These are phyloP conservation scores for Crioceris asparagi DNA, from an alignment of 2,888 invertebrate genomes.

Conservation along the genomic window DNA sequence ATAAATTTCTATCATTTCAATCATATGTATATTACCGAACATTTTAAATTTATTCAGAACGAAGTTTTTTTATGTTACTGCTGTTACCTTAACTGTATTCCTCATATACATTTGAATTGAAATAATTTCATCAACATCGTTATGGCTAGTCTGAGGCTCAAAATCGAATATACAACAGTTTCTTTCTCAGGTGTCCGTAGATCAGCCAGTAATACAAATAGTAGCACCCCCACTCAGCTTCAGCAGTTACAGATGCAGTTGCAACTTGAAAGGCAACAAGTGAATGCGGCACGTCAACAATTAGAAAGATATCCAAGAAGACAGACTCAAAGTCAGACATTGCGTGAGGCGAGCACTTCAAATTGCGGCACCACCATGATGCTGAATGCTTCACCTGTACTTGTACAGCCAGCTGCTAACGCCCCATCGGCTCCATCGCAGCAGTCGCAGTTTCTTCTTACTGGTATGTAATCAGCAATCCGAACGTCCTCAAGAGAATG, in stretches of 20 bases:
- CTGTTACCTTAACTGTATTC: too few relatives aligned
- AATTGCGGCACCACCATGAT: conserved; percentile 29
- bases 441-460: conserved; percentile 33
- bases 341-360: conserved; percentile 26
- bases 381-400: conserved; percentile 33
- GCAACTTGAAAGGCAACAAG: conserved; percentile 83
- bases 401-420: conserved; percentile 30
- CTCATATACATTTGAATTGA: too few relatives aligned
- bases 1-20: too few relatives aligned
- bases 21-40: too few relatives aligned
- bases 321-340: conserved; percentile 49
- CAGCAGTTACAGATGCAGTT: conserved; percentile 94
- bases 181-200: conserved; percentile 61
- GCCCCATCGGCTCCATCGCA: conserved; percentile 30
- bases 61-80: too few relatives aligned
- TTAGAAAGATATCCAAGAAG: conserved; percentile 81
- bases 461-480: conserved; percentile 24
- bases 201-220: conserved; percentile 43
- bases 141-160: not conserved
- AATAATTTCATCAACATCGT: too few relatives aligned
- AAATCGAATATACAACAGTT: not conserved
- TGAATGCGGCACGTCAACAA: conserved; percentile 76
- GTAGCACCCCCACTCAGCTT: conserved; percentile 64
- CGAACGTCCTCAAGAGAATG: too few relatives aligned
- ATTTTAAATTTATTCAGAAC: too few relatives aligned